Conservation (phyloP, 2,888 invertebrate species). For the Aelia acuminata region DNA sequence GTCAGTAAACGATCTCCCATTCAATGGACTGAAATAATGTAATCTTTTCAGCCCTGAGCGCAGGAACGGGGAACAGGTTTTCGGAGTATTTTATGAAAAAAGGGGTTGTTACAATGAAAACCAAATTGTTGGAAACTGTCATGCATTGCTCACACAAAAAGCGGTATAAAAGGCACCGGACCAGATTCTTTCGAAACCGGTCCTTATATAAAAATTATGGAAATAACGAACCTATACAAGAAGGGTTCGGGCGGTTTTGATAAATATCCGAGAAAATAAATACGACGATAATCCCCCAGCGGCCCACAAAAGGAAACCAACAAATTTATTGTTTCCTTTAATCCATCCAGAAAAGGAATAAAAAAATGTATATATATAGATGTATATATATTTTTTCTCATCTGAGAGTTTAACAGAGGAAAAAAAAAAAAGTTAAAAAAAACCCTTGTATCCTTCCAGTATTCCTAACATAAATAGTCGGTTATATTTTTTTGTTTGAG, state of each 20-base stretch:
- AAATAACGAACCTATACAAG: constrained; percentile 34
- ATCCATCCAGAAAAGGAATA: constrained; percentile 8
- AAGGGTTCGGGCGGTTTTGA: background rate
- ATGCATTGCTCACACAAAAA: background rate
- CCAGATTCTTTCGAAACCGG: constrained; percentile 16
- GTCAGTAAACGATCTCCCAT: background rate
- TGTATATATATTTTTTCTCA: constrained; percentile 9
- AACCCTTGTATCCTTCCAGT: background rate
- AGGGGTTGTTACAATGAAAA: constrained; percentile 10
- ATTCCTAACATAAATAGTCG: constrained; percentile 29
- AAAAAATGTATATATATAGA: background rate
- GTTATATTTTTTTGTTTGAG: background rate
- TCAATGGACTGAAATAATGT: background rate
- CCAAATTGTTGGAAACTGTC: constrained; percentile 30
- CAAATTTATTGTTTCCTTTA: constrained; percentile 38
- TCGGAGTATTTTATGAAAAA: background rate
- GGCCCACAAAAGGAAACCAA: constrained; percentile 20
- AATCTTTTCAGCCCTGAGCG: background rate
- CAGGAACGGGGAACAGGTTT: background rate
- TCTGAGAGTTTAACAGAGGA: background rate
- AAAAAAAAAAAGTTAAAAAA: background rate
- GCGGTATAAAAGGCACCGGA: background rate
- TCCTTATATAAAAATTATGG: constrained; percentile 27
- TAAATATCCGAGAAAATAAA: constrained; percentile 35
- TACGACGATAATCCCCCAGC: background rate